Base-by-base conservation (phyloP, 1,140 invertebrate species). In the Pristionchus pacificus region DNA sequence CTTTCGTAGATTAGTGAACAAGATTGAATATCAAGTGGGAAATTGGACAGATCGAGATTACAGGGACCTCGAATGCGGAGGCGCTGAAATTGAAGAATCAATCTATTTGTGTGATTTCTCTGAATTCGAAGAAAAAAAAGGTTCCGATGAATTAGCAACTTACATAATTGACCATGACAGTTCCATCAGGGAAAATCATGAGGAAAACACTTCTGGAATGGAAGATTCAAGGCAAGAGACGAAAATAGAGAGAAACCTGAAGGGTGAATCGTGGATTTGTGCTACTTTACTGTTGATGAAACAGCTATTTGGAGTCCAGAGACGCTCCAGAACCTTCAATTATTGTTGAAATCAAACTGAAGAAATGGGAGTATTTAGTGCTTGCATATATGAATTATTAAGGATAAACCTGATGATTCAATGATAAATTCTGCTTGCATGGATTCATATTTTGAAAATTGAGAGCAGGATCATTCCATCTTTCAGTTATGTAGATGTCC, bases 401-500 rank as follows among this genome's bases (percentile, higher is more conserved):
- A 49, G 19, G 38, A 49, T 49, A 6, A 10, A 83, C 77, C 60
- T 80, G 67, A 29, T 77, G 60, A 33, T 70, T 74, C 31, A 83
- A 59, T 10, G 82, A 82, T 24, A 83, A 68, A 69, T 83, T 83
- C 38, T 83, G 75, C 72, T 83, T 83, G 58, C 81, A 83, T 0
- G 81, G 81, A n/a, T 59, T 72, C 38, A 83, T 60, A 69, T 81
- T 75, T 57, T 79, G 77, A 74, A 81, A 83, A 62, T 79, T 79
- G 1, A 83, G 62, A 6, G 72, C 65, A 13, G 80, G 79, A 60
- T 83, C 75, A 19, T 68, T 58, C 76, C 76, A 77, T 25, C 77
- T 80, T 65, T 83, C 81, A 49, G 81, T 84, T 29, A 83, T 83
- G 75, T 83, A 83, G 49, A 83, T 79, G 64, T 83, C 81, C 79